Conservation (phyloP, 2,113 vertebrate genomes). For the Nestor notabilis region DNA sequence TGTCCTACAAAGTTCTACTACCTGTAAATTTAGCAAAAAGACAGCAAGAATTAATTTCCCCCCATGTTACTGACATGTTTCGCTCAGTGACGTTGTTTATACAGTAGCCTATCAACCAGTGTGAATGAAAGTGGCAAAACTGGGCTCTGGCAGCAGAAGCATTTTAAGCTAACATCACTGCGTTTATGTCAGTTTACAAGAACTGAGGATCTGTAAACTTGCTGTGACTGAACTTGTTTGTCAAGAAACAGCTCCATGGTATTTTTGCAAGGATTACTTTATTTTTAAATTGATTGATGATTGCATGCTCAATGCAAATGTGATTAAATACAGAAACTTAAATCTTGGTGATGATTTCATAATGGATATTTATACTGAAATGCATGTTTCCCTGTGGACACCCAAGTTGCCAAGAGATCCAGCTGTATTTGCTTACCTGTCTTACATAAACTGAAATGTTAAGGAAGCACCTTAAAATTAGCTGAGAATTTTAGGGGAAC, state of each 20-base stretch:
- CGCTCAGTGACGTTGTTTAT: background rate
- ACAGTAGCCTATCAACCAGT: background rate
- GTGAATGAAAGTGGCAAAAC: background rate
- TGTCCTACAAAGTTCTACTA: background rate
- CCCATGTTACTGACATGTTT: background rate
- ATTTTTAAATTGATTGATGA: conserved; percentile 31
- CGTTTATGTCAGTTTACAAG: conserved; percentile 1
- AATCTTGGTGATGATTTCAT: background rate
- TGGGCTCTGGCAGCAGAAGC: background rate
- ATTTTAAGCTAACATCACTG: background rate
- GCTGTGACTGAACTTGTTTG: background rate
- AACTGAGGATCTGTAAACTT: background rate
- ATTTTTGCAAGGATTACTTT: background rate
- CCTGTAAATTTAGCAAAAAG: background rate
- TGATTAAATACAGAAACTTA: conserved; percentile 2
- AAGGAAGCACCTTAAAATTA: conserved; percentile 1
- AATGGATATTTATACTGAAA: conserved; percentile 10
- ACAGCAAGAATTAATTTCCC: background rate
- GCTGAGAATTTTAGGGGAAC: background rate
- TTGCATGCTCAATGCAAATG: background rate
- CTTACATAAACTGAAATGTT: background rate
- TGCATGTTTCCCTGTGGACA: background rate
- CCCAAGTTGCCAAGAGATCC: background rate
- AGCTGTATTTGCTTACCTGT: background rate
- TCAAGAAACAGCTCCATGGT: background rate